Base-by-base conservation (phyloP, 1,140 invertebrate genomes). In the Branchinecta lynchi region DNA sequence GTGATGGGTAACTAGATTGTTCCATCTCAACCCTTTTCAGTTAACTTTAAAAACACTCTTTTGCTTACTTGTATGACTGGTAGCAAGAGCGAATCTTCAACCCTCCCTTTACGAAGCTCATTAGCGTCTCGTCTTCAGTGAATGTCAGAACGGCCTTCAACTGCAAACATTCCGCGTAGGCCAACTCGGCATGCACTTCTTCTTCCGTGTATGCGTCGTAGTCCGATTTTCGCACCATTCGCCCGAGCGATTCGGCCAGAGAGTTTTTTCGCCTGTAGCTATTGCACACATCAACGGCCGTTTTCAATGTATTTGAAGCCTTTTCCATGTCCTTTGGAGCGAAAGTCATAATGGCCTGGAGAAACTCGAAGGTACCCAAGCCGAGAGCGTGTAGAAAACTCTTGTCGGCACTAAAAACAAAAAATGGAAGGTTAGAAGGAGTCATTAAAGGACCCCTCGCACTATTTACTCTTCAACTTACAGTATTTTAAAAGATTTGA, bases 311-410 rank as follows among this genome's bases (percentile, higher is more conserved):
- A 44, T 85, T 82, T 0, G 85, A 83, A 0, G 92, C 89, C 71
- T 82, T 81, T 70, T 85, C 84, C 69, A 95, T 87, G 69, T 90
- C 84, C 73, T 82, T 80, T 81, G 90, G 80, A 32, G 97, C 93
- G 77, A 96, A 92, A 0, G 93, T 97, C 75, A 98, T 84, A 73
- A 94, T 86, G 0, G 93, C 93, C 77, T 96, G 92, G 7, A 97
- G 83, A 76, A 92, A 96, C 72, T 88, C 81, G 76, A 98, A 93
- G 15, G 93, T 90, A 2, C 89, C 85, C 72, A 87, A 85, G 0
- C 93, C 93, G n/a, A 96, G 78, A 0, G 93, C 87, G 80, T 96
- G 94, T 76, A 97, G 97, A 79, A 96, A 87, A 73, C 92, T 95
- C 45, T 82, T 84, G 45, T 87, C 81, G 17, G 89, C 85, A 83